Evolutionary conservation across 2,888 invertebrate genomes (phyloP).

Genomic region (Tupiocoris notatus): DNA sequence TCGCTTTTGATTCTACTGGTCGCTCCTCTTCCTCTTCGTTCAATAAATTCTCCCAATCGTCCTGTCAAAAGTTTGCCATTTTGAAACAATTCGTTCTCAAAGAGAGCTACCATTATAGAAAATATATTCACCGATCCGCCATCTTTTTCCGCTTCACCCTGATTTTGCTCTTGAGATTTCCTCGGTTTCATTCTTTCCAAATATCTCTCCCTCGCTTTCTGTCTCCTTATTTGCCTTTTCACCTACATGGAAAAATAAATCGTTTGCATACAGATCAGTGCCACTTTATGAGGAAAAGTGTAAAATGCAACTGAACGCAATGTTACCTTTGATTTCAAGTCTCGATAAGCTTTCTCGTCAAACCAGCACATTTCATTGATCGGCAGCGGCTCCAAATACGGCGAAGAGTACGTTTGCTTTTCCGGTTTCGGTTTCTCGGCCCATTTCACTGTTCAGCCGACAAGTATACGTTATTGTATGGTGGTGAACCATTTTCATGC

Average conservation of each 20-base stretch:
- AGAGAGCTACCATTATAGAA: too few species aligned
- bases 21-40: constrained; percentile 13
- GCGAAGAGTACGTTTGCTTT: constrained; percentile 35
- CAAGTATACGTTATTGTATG: too few species aligned
- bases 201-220: constrained; percentile 17
- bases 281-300: too few species aligned
- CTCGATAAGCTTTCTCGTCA: constrained; percentile 43
- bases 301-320: too few species aligned
- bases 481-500: too few species aligned
- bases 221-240: constrained; percentile 15
- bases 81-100: background rate
- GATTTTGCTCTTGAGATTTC: constrained; percentile 10
- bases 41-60: constrained; percentile 28
- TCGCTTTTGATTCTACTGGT: background rate
- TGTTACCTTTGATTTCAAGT: constrained; percentile 37
- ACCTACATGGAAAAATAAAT: background rate
- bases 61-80: background rate
- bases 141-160: constrained; percentile 17
- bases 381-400: constrained; percentile 45
- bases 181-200: constrained; percentile 21
- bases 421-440: constrained; percentile 39
- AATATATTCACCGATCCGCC: constrained; percentile 14
- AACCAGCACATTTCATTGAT: constrained; percentile 45
- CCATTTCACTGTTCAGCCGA: constrained; percentile 46
- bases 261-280: too few species aligned